Percentiles rank a stretch among this genome's conserved stretches.
phyloP scores from a whole-genome alignment of 2,888 invertebrate genomes.

The Amaurobius ferox region DNA sequence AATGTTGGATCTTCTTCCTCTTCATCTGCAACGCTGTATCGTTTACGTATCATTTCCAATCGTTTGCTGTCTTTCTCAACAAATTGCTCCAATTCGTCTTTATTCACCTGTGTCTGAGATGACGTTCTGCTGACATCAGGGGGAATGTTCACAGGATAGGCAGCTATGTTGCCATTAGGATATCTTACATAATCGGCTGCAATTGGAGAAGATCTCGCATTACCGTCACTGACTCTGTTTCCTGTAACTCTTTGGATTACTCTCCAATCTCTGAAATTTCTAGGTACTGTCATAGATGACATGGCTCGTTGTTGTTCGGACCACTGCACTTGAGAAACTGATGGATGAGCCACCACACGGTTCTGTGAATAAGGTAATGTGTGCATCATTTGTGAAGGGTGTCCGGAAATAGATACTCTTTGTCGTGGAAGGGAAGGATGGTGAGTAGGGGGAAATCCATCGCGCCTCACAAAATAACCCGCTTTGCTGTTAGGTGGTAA shows the following conservation, averaged over 20 bases:
- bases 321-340: slow-evolving; percentile 18
- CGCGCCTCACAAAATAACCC: slow-evolving; percentile 44
- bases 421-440: slow-evolving; percentile 55
- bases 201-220: not conserved
- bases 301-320: slow-evolving; percentile 16
- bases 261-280: slow-evolving; percentile 67
- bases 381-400: slow-evolving; percentile 34
- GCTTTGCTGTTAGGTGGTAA: slow-evolving; percentile 34
- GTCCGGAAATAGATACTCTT: slow-evolving; percentile 25
- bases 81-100: slow-evolving; percentile 74
- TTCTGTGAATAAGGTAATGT: slow-evolving; percentile 28
- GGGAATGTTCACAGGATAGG: slow-evolving; percentile 16
- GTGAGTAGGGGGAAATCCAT: slow-evolving; percentile 25
- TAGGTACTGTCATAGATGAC: slow-evolving; percentile 52
- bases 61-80: slow-evolving; percentile 73
- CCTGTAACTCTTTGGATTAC: slow-evolving; percentile 62
- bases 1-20: slow-evolving; percentile 74
- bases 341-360: slow-evolving; percentile 31
- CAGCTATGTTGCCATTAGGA: slow-evolving; percentile 20
- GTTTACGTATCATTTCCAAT: slow-evolving; percentile 73
- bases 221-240: slow-evolving; percentile 6
- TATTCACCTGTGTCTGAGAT: not conserved
- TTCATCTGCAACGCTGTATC: slow-evolving; percentile 74
- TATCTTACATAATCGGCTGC: slow-evolving; percentile 58
- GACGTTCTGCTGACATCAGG: slow-evolving; percentile 29